Evolutionary conservation across 2,797 vertebrate genomes (phyloP), one percentile per base, ranked within the genome.

Genomic region (Lindbergichthys nudifrons): DNA sequence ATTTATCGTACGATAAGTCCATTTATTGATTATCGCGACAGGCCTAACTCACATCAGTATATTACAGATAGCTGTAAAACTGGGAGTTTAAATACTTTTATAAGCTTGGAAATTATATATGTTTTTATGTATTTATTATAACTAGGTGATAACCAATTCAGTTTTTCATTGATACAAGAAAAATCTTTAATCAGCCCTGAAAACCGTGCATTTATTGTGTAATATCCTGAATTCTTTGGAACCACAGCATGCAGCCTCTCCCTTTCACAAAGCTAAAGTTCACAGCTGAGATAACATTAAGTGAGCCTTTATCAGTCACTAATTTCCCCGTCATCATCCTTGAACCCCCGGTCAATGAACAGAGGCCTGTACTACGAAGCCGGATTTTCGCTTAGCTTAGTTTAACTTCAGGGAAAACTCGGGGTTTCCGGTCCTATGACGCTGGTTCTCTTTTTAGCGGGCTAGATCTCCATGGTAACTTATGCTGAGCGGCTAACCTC

Each of bases 271-370:
- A 19, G 43, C 42, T 56, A 16, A 19, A 11, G 18, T 48, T 72
- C 30, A 6, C 32, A 61, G 58, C 21, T 10, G 46, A 68, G 10
- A 58, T 30, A 52, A 64, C 5, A 5, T 42, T 6, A 50, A 23
- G 16, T 2, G 0, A 30, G 36, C 51, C 3, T 18, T 10, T 46
- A 72, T 58, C 53, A 76, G 26, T 41, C 21, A 7, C 43, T 57
- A 1, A 61, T 68, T 73, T 70, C 45, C 53, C 64, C 16, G 48
- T 46, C 14, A 66, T 41, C 39, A 64, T 81, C 77, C 61, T 73
- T 86, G 69, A 90, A 75, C 82, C 39, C 45, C 39, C 6, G 4
- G 39, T 46, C 47, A 69, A 14, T 30, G 43, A 48, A 13, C 42
- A 63, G n/a, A n/a, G n/a, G n/a, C n/a, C n/a, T n/a, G n/a, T n/a